Evolutionary conservation across 2,113 vertebrate genomes (phyloP), one percentile per base, ranked within the genome.

Genomic region (Macquaria australasica): DNA sequence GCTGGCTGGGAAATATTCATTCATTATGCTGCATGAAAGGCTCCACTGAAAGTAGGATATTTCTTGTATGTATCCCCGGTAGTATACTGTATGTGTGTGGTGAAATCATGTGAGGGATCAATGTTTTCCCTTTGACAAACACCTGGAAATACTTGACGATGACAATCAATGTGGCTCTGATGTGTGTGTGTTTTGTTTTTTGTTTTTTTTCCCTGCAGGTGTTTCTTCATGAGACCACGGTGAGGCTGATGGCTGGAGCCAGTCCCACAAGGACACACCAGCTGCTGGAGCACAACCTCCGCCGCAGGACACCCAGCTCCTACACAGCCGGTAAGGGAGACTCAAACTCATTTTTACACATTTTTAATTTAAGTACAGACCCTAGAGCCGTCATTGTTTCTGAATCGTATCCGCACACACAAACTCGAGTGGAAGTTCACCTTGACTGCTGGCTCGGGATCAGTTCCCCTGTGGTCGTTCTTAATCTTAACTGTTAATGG

Each of bases 181-280:
- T 48, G 48, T 48, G 34, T 34, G 11, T 21, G 15, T 34, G 34
- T 34, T 2, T 34, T 34, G 31, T 34, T 34, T 34, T 34, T 8
- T 31, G 28, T 31, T 37, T 2, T 20, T 77, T 55, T 45, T 0
- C 16, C 8, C 43, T 28, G 21, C 89, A 99, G 98, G 96, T 99
- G 90, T 99, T 99, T 81, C 97, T 99, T 34, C 98, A 99, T 0
- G 98, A 99, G 94, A 98, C 98, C 73, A 99, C 98, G 0, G 98
- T 99, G 87, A 96, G 98, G 71, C 93, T 99, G 89, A 99, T 99
- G 98, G 98, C 98, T 0, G 98, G 98, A 63, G 98, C 98, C 90
- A 99, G 98, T 94, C 98, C 98, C 39, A 99, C 98, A 1, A 96
- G 98, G 43, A 99, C 98, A 10, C 98, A 99, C 94, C 98, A 98